Conservation (phyloP, 2,888 invertebrate genomes). For the Euproctis similis region DNA sequence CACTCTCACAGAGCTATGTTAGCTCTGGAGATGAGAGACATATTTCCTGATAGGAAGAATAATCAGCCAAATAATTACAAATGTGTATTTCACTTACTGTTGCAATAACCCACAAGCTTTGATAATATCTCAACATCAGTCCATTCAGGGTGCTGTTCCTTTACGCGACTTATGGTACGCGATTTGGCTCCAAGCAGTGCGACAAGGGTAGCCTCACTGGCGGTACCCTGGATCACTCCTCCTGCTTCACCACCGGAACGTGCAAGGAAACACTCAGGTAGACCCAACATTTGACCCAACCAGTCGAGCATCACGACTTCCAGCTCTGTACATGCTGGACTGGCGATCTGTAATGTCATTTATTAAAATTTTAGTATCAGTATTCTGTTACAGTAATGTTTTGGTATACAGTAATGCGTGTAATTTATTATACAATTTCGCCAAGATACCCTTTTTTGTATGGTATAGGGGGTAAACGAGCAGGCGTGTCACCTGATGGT, state of each 20-base stretch:
- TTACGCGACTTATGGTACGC: slow-evolving; percentile 79
- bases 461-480: no score
- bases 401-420: no score
- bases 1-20: no score
- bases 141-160: slow-evolving; percentile 84
- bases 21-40: no score
- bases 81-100: slow-evolving; percentile 80
- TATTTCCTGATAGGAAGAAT: no score
- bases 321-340: slow-evolving; percentile 96
- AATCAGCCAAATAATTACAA: no score
- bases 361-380: no score
- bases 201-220: slow-evolving; percentile 95
- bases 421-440: no score
- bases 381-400: no score
- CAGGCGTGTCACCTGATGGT: no score
- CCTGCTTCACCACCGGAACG: slow-evolving; percentile 89
- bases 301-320: slow-evolving; percentile 97
- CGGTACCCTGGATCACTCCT: slow-evolving; percentile 95
- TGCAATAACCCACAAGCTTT: slow-evolving; percentile 91
- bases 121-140: slow-evolving; percentile 82
- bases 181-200: slow-evolving; percentile 93
- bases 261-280: slow-evolving; percentile 90
- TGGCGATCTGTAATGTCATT: slow-evolving; percentile 90
- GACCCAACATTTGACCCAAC: slow-evolving; percentile 93
- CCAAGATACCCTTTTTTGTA: no score